Percentiles rank a stretch among this genome's conserved stretches.
Conservation (phyloP, 92 coral and sea anemone genomes). For the Paramuricea clavata region DNA sequence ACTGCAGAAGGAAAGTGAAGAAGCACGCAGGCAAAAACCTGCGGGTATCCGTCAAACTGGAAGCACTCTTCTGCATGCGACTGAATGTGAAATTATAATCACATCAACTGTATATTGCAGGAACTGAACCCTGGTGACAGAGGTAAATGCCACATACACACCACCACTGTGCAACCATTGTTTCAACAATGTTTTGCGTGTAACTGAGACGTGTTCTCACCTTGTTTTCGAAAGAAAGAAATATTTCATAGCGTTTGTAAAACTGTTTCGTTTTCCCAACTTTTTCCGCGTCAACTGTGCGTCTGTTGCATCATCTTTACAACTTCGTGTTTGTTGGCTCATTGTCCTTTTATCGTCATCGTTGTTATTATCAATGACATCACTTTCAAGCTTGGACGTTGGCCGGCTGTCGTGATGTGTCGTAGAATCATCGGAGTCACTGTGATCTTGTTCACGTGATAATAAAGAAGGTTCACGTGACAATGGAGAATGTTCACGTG, state of each 20-base stretch:
- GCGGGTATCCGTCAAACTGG: no score
- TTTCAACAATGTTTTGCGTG: no score
- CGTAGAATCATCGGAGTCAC: conserved; percentile 34
- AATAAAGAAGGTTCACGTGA: background rate
- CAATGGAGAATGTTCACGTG: no score
- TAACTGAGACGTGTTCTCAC: background rate
- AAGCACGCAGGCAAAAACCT: no score
- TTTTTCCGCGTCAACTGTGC: background rate
- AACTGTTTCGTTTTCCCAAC: conserved; percentile 30
- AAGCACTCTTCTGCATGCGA: no score
- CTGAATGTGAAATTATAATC: no score
- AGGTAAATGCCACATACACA: no score
- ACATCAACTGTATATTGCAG: no score
- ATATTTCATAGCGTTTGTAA: conserved; percentile 29
- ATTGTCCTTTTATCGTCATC: background rate
- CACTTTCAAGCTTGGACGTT: conserved; percentile 3
- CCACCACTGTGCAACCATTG: no score
- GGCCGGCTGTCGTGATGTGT: conserved; percentile 16
- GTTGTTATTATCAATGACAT: conserved; percentile 2
- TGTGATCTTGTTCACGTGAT: background rate
- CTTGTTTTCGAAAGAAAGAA: conserved; percentile 41
- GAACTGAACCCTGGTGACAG: no score
- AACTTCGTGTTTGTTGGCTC: background rate
- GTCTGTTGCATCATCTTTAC: background rate
- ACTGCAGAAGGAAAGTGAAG: no score